Evolutionary conservation across 2,113 vertebrate genomes (phyloP).

Genomic region (Malurus cyaneus): DNA sequence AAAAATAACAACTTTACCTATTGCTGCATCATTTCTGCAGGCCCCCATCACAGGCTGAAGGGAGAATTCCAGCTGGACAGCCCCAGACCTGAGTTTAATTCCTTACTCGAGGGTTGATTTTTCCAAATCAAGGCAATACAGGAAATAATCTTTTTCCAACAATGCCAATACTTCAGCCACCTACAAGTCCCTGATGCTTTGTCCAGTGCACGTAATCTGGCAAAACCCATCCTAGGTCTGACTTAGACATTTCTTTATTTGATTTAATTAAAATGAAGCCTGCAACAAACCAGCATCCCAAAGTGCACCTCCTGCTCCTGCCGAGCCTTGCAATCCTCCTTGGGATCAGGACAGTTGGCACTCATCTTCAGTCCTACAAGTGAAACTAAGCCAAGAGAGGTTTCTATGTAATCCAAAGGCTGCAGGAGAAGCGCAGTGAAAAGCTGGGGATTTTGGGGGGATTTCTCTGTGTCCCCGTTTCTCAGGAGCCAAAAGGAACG

Average conservation of each 20-base stretch:
- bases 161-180: neutral
- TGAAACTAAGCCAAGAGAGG: neutral
- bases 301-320: neutral
- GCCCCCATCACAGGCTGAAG: neutral
- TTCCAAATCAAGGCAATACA: neutral
- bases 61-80: neutral
- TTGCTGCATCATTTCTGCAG: neutral
- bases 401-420: neutral
- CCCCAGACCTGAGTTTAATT: neutral
- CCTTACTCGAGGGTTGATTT: neutral
- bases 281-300: neutral
- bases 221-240: neutral
- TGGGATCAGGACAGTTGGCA: neutral
- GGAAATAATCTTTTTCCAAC: neutral
- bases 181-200: neutral
- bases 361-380: neutral
- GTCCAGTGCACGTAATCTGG: neutral
- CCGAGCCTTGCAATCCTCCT: neutral
- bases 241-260: neutral
- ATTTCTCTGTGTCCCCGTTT: neutral
- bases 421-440: neutral
- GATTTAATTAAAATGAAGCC: neutral
- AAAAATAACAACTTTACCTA: neutral
- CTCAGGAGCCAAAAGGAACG: neutral
- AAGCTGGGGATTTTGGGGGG: rapidly evolving